phyloP scores from a whole-genome alignment of 2,888 invertebrate species.

The Dryococelus australis region DNA sequence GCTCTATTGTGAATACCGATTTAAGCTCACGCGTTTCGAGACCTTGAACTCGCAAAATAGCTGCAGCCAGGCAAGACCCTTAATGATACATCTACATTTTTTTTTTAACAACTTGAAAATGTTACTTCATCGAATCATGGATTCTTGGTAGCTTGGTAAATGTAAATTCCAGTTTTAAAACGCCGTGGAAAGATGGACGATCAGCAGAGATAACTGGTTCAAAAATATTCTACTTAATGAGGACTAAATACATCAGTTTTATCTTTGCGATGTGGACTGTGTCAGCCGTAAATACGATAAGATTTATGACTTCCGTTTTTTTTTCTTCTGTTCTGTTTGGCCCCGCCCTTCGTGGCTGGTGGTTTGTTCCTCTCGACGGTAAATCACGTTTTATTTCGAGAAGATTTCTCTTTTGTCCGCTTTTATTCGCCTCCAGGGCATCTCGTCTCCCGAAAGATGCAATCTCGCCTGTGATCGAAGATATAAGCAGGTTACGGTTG shows the following conservation, averaged over 20 bases:
- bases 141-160: too few relatives aligned
- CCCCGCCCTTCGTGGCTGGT: background rate
- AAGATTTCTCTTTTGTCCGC: background rate
- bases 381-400: conserved; percentile 3
- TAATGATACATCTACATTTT: too few relatives aligned
- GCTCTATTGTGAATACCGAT: too few relatives aligned
- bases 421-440: background rate
- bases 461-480: background rate
- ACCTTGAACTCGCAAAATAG: too few relatives aligned
- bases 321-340: background rate
- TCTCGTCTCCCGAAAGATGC: background rate
- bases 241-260: background rate
- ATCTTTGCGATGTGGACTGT: background rate
- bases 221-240: too few relatives aligned
- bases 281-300: background rate
- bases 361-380: background rate
- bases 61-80: too few relatives aligned
- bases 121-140: too few relatives aligned
- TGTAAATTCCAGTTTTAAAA: too few relatives aligned
- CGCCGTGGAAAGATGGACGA: too few relatives aligned
- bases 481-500: background rate
- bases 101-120: too few relatives aligned
- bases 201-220: too few relatives aligned
- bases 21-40: too few relatives aligned
- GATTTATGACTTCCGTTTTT: background rate